A percentile compares a stretch with the other conserved stretches of the same genome.
phyloP scores from a whole-genome alignment of 2,888 invertebrate genomes.

The Horisme vitalbata region DNA sequence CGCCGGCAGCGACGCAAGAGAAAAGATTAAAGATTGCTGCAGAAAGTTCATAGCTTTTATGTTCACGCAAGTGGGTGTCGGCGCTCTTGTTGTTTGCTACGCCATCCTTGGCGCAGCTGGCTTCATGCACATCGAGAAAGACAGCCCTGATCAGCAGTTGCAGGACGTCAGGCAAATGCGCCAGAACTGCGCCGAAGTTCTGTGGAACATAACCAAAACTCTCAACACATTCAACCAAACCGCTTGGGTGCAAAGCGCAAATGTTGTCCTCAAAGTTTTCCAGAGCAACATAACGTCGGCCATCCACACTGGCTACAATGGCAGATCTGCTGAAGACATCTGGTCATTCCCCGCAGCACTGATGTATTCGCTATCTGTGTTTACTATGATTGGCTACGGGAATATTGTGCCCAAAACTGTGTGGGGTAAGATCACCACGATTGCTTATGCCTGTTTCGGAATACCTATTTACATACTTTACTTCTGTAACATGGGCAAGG shows the following conservation, averaged over 20 bases:
- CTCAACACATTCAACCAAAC: slow-evolving; percentile 87
- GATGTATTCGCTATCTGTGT: slow-evolving; percentile 94
- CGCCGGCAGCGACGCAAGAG: slow-evolving; percentile 86
- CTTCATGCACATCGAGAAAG: slow-evolving; percentile 90
- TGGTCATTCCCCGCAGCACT: slow-evolving; percentile 95
- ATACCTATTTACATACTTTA: slow-evolving; percentile 94
- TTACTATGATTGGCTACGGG: slow-evolving; percentile 96
- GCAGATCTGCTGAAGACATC: slow-evolving; percentile 85
- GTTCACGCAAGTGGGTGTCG: slow-evolving; percentile 96
- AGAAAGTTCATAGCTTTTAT: slow-evolving; percentile 94
- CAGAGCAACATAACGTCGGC: slow-evolving; percentile 86
- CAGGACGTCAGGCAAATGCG: slow-evolving; percentile 79
- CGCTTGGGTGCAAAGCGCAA: slow-evolving; percentile 84
- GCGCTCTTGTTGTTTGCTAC: slow-evolving; percentile 93
- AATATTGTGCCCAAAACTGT: slow-evolving; percentile 92
- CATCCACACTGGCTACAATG: slow-evolving; percentile 89
- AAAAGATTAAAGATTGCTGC: slow-evolving; percentile 92
- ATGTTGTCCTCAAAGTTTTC: slow-evolving; percentile 84
- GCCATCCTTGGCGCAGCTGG: slow-evolving; percentile 92
- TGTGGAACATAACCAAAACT: slow-evolving; percentile 87
- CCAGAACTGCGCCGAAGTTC: slow-evolving; percentile 81
- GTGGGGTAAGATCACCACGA: slow-evolving; percentile 92
- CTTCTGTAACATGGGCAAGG: slow-evolving; percentile 95
- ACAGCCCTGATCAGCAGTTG: slow-evolving; percentile 76
- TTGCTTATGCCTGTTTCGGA: slow-evolving; percentile 93